A percentile compares a stretch with the other conserved stretches of the same genome.
phyloP scores from a whole-genome alignment of 2,888 invertebrate genomes.

The Melipona bicolor region DNA sequence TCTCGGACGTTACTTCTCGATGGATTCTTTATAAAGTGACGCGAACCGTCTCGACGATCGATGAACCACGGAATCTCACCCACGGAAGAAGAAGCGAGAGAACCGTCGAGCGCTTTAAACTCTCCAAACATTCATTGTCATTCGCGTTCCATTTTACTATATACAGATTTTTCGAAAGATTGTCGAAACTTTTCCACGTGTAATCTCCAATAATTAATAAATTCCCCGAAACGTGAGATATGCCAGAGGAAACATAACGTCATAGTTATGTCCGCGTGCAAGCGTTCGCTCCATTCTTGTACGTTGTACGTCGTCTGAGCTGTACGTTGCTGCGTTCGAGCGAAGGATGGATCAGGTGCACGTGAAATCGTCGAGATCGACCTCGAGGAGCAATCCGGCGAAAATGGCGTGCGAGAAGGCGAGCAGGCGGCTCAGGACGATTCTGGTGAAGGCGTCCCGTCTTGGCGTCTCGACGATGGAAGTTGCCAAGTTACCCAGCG shows the following conservation, averaged over 20 bases:
- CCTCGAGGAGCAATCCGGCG: constrained; percentile 75
- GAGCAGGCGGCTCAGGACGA: constrained; percentile 77
- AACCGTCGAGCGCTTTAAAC: too few species aligned
- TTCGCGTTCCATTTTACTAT: too few species aligned
- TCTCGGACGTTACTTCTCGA: background rate
- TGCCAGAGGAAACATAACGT: background rate
- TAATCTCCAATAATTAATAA: background rate
- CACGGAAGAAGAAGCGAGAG: too few species aligned
- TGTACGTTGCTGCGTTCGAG: background rate
- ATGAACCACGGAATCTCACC: too few species aligned
- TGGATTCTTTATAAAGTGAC: background rate
- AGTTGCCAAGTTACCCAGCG: constrained; percentile 77
- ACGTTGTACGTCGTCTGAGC: background rate
- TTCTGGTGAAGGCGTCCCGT: constrained; percentile 80
- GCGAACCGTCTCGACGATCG: too few species aligned
- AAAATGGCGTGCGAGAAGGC: constrained; percentile 83
- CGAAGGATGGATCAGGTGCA: constrained; percentile 78
- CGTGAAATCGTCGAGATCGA: constrained; percentile 76
- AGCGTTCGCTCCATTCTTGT: constrained; percentile 1
- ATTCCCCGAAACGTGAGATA: background rate
- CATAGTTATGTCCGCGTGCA: constrained; percentile 22
- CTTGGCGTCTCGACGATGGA: constrained; percentile 79
- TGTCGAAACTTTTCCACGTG: too few species aligned
- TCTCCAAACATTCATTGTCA: too few species aligned
- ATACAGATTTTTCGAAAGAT: too few species aligned